Base-by-base conservation (phyloP, 2,888 invertebrate genomes). In the Caenorhabditis sp. region DNA sequence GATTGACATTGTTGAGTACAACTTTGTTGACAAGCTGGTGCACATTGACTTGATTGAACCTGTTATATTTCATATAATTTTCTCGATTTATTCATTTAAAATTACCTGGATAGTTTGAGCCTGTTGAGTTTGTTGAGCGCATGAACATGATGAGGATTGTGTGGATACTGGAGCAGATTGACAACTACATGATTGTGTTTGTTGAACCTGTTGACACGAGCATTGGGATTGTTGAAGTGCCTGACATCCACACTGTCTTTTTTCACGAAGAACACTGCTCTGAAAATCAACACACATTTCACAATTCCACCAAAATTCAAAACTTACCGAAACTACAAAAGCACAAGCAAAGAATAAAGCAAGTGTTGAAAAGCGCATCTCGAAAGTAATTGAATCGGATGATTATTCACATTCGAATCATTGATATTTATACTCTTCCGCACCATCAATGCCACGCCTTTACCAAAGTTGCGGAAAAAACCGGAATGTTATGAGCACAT, bases 161-260 rank as follows among this genome's bases (percentile, higher is more conserved):
- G 58, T 23, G 62, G 73, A 74, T 43, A 73, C 77, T 68, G 76
- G 76, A 50, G 72, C 69, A 57, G 76, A 71, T 68, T 77, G 79
- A 67, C 79, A 79, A 50, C 75, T 75, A 67, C 79, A 79, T 36
- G 77, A 70, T 37, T 72, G 69, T 21, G 75, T 67, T 67, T 69
- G 75, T 64, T 69, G 69, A 50, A 68, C 73, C 43, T 69, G 69
- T 58, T 66, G 67, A 59, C 79, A 79, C 17, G 75, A 75, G 65
- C 79, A 79, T 55, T 76, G 76, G n/a, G 58, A 55, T 63, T 68
- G 70, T 54, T 66, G 66, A 59, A 60, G 76, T 27, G 64, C 71
- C 31, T 71, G 73, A 70, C 79, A 79, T 60, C 79, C 79, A 69
- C 79, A 79, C 57, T 79, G 79, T 71, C 79, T 75, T 69, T 79